phyloP scores from a whole-genome alignment of 1,140 invertebrate species.

The Pemphigus obesinymphae region DNA sequence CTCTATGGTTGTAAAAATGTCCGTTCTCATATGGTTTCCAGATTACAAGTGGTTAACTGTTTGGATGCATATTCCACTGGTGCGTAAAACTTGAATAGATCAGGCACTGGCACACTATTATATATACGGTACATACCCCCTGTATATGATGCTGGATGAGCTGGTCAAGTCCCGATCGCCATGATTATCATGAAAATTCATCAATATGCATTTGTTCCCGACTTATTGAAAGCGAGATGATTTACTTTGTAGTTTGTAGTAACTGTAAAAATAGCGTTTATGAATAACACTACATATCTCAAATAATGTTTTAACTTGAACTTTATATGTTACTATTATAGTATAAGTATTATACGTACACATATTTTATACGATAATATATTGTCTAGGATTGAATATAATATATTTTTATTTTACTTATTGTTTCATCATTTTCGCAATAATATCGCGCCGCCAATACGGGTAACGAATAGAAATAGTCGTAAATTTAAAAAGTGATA shows the following conservation, averaged over 20 bases:
- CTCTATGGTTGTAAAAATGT: conserved; percentile 31
- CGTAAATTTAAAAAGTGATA: background rate
- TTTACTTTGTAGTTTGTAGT: background rate
- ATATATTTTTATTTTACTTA: too few species aligned
- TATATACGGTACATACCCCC: background rate
- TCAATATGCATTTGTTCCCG: background rate
- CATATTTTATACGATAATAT: background rate
- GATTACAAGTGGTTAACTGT: background rate
- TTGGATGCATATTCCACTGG: background rate
- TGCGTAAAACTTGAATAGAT: conserved; percentile 17
- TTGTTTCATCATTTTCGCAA: too few species aligned
- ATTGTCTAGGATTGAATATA: too few species aligned
- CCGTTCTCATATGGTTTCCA: conserved; percentile 16
- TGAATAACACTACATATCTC: background rate
- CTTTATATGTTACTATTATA: background rate
- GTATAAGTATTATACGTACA: background rate
- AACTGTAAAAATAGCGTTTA: background rate
- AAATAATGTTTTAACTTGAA: background rate
- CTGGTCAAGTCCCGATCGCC: background rate
- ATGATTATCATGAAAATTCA: conserved; percentile 2
- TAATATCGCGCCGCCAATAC: too few species aligned
- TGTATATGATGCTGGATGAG: background rate
- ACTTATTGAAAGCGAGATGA: background rate
- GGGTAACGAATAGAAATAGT: background rate
- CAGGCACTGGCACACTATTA: background rate